Evolutionary conservation across 2,888 invertebrate genomes (phyloP).

Genomic region (Drosophila anomelani): DNA sequence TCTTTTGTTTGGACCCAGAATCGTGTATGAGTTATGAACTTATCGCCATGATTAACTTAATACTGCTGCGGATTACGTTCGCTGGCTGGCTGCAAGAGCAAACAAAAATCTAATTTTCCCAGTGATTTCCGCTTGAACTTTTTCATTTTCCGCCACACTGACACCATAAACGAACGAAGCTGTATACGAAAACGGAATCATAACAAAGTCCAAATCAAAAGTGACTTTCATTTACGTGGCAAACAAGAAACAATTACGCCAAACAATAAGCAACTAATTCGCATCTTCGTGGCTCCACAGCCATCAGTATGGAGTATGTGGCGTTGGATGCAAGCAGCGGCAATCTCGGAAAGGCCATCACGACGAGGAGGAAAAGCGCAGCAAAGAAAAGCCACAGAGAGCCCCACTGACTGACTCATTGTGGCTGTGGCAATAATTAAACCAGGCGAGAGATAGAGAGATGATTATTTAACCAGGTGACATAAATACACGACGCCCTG

Average conservation of each 20-base stretch:
- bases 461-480: conserved; percentile 76
- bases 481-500: conserved; percentile 57
- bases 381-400: conserved; percentile 49
- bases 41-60: conserved; percentile 20
- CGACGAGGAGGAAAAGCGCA: conserved; percentile 69
- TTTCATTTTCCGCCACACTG: conserved; percentile 64
- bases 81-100: conserved; percentile 2
- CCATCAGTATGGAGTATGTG: conserved; percentile 7
- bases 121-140: conserved; percentile 68
- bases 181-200: conserved; percentile 48
- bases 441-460: conserved; percentile 22
- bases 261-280: conserved; percentile 77
- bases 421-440: conserved; percentile 67
- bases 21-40: conserved; percentile 32
- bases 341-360: conserved; percentile 74
- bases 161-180: conserved; percentile 39
- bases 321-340: conserved; percentile 57
- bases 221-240: conserved; percentile 69
- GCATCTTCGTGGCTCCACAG: conserved; percentile 56
- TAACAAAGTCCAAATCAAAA: conserved; percentile 70
- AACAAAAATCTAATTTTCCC: conserved; percentile 45
- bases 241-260: conserved; percentile 73
- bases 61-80: conserved; percentile 24
- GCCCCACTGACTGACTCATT: conserved; percentile 52
- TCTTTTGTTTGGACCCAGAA: conserved; percentile 47